Percentiles rank a stretch among this genome's conserved stretches.
These are phyloP conservation scores for Lasioglossum vierecki DNA, from an alignment of 2,888 invertebrate species.

Conservation along the genomic window DNA sequence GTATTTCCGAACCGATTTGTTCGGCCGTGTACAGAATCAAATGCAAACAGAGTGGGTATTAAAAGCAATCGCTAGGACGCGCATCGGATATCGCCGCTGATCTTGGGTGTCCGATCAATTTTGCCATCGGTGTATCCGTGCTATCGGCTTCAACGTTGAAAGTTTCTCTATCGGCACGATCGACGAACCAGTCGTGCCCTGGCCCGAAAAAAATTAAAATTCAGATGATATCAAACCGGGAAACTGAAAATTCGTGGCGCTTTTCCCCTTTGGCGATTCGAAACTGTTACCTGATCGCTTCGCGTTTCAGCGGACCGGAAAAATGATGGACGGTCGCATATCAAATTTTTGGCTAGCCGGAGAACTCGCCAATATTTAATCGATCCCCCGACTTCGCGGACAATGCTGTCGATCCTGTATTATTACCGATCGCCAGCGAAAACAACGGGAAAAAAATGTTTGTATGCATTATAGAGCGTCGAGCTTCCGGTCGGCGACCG, in stretches of 20 bases:
- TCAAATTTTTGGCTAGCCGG: constrained; percentile 7
- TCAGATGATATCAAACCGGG: constrained; percentile 13
- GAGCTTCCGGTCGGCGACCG: background rate
- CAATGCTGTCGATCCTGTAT: background rate
- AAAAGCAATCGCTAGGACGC: background rate
- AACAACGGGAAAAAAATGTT: background rate
- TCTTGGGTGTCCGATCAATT: background rate
- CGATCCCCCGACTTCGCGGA: background rate
- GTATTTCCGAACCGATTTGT: background rate
- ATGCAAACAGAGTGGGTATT: background rate
- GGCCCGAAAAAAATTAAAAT: constrained; percentile 5
- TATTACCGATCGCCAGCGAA: background rate
- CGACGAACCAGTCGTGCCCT: background rate
- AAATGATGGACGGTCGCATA: constrained; percentile 15
- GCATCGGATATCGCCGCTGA: background rate
- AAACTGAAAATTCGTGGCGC: constrained; percentile 15
- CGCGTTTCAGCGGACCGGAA: constrained; percentile 11
- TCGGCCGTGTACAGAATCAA: background rate
- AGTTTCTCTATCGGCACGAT: constrained; percentile 1
- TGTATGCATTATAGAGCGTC: background rate
- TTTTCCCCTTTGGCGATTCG: constrained; percentile 18
- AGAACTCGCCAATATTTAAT: constrained; percentile 13
- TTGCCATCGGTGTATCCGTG: background rate
- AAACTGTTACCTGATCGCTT: constrained; percentile 14
- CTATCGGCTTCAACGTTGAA: constrained; percentile 1